Base-by-base conservation (phyloP, 2,888 invertebrate genomes). In the Tipula confusa region DNA sequence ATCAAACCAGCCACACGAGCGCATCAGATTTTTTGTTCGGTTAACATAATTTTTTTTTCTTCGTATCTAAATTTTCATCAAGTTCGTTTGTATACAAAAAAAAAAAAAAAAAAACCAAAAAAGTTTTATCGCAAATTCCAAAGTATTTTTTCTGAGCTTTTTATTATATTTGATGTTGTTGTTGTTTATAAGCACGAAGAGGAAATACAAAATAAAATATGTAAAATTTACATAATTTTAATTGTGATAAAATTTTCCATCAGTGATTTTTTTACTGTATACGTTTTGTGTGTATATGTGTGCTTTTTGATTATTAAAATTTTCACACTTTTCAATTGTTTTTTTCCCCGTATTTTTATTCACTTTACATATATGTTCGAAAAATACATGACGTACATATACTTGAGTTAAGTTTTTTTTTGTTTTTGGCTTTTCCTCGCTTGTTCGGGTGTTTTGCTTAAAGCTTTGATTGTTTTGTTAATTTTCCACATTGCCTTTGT, bases 301-400 rank as follows among this genome's bases (percentile, higher is more conserved):
- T 64, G 64, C 64, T 24, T 64, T 43, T 64, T 64, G 64, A 64
- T 64, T 64, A 64, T 64, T 43, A 64, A 64, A 64, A 18, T 64
- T 64, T 64, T 64, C 64, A 64, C 64, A 64, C 64, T 64, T 64
- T 9, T 64, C 24, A 64, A 24, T 64, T 24, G 64, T 7, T 64
- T 31, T 38, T 64, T 64, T 64, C 24, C 24, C 24, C 24, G 2
- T 11, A n/a, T n/a, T n/a, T n/a, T n/a, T n/a, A n/a, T n/a, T n/a
- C 5, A 6, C 48, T 48, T 38, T n/a, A n/a, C 15, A 43, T n/a
- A 11, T 15, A 43, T 1, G 6, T 15, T 15, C 15, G 15, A 31
- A 7, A 7, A 31, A 7, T 31, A 31, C 31, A 31, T 7, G 31
- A 31, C 3, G 64, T 64, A 64, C 24, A 64, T 1, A 64, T 64